Base-by-base conservation (phyloP, 2,113 vertebrate species). In the Thunnus maccoyii region DNA sequence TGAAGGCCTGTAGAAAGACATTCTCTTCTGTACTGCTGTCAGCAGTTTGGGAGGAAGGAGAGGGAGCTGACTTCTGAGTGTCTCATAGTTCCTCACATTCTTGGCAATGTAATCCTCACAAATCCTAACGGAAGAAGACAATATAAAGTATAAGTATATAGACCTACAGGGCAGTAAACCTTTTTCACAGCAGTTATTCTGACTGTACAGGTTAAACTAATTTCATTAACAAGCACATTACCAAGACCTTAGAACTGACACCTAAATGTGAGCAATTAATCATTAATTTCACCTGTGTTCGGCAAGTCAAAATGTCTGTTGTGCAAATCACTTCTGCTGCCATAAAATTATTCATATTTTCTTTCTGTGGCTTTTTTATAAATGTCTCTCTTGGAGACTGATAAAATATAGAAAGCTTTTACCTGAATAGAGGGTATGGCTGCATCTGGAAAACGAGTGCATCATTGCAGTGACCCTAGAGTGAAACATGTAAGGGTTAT, bases 401-500 rank as follows among this genome's bases (percentile, higher is more conserved):
- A n/a, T 64, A 10, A n/a, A 41, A 12, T 48, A 46, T 9, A 52
- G 8, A 22, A 57, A 55, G 41, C 63, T 90, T 71, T 96, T 95
- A 98, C 98, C 97, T 96, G 88, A 96, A 95, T 4, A 99, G 94
- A 11, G 97, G 96, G 46, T 97, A 96, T 5, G 97, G 97, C 30
- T 98, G 96, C 20, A 92, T 98, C 89, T 98, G 97, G 93, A 99
- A 98, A 86, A 99, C 96, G 66, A 99, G 83, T 72, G 97, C 95
- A 82, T 99, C 97, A 88, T 97, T 99, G 95, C 97, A 97, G 89
- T 95, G 95, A 67, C 94, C 94, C 94, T 95, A 76, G 73, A 85
- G 80, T 79, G 30, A 78, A 72, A 81, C 11, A 22, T 27, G 13
- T 3, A 64, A 22, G 0, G 1, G 58, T 47, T 46, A 46, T 25